Base-by-base conservation (phyloP, 2,888 invertebrate species). In the Formica aserva region DNA sequence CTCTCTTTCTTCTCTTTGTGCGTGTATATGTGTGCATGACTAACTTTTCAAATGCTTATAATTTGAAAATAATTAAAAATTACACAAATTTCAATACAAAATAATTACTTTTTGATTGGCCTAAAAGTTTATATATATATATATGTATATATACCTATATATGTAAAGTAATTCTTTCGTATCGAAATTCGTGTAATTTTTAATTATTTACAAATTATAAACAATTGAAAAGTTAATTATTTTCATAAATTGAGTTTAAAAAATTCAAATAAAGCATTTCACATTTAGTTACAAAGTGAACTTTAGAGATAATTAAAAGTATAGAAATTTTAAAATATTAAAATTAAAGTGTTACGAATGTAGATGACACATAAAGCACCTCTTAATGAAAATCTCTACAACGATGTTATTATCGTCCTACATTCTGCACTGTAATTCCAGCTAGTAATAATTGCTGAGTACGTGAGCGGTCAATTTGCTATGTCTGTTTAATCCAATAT, bases 401-500 rank as follows among this genome's bases (percentile, higher is more conserved):
- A 60, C 32, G 29, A 66, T 48, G 26, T 77, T 77, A 72, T 72
- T 72, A 45, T 45, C 60, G 78, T 72, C 22, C 60, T 60, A 45
- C 45, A 62, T 80, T 80, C 35, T 35, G 18, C 22, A 60, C 45
- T 35, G 72, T 80, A 72, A 80, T 62, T 80, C 29, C 15, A 60
- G 72, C 38, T 45, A 72, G 45, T 48, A 60, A 80, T 80, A 71
- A 80, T 80, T 62, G 72, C 35, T 62, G 60, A 62, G 72, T 71
- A 60, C 35, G 60, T 29, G 45, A 72, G 72, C 60, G 45, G 60
- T 78, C 78, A 72, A 80, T 80, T 80, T 80, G 45, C 60, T 60
- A 60, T 45, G 45, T 80, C 78, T 72, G 60, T 80, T 80, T 72
- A 72, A 80, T 80, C n/a, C 78, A 72, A 80, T 80, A 72, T 72